These are phyloP conservation scores for Onchidella celtica DNA, from an alignment of 2,888 invertebrate species.

Conservation along the genomic window DNA sequence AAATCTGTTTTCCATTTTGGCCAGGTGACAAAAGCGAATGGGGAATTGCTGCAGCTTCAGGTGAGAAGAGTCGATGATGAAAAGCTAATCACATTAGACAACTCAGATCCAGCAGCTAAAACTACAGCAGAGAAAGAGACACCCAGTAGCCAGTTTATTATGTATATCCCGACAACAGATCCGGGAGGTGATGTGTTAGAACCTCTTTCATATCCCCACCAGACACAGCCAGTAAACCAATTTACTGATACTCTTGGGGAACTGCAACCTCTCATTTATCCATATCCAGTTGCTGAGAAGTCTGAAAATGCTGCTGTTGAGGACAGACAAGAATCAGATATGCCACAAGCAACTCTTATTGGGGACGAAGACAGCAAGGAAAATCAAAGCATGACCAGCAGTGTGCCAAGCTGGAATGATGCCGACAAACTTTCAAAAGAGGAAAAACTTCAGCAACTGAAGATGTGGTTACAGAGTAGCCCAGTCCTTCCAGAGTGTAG, in stretches of 20 bases:
- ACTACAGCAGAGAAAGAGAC: neutral
- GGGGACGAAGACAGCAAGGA: neutral
- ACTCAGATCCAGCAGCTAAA: neutral
- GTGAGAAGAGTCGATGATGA: conserved; percentile 24
- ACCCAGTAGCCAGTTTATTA: neutral
- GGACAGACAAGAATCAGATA: neutral
- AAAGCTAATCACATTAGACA: conserved; percentile 17
- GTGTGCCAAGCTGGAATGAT: neutral
- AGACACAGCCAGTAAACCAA: neutral
- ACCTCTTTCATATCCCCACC: conserved; percentile 38
- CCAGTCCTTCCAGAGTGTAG: neutral
- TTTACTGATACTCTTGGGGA: neutral
- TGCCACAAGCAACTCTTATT: neutral
- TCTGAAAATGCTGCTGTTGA: neutral
- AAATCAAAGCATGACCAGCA: neutral
- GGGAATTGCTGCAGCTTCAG: conserved; percentile 36
- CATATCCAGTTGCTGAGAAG: conserved; percentile 8
- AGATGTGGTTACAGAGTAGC: neutral
- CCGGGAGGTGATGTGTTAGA: conserved; percentile 10
- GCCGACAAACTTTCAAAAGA: neutral
- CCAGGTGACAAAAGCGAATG: conserved; percentile 32
- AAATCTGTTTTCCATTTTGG: no score
- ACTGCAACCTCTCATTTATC: conserved; percentile 20
- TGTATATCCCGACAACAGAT: conserved; percentile 43
- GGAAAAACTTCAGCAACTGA: neutral